phyloP scores from a whole-genome alignment of 2,113 vertebrate species.

The Sapajus apella region DNA sequence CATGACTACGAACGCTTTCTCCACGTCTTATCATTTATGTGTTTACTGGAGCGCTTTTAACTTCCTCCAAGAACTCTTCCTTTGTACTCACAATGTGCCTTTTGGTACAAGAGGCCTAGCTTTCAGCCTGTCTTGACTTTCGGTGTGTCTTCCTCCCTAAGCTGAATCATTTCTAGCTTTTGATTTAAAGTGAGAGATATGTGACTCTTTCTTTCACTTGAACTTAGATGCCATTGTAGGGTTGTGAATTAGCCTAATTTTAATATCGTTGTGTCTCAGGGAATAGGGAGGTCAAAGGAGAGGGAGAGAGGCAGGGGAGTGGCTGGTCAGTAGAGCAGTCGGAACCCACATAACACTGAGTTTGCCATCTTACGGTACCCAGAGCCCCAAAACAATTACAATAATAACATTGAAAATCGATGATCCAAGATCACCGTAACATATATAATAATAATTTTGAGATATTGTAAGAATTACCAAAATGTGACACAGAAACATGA shows the following conservation, averaged over 20 bases:
- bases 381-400: not conserved
- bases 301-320: not conserved
- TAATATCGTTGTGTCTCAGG: not conserved
- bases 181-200: not conserved
- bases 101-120: not conserved
- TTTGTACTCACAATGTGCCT: not conserved
- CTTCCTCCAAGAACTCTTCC: not conserved
- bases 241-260: not conserved
- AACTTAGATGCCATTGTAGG: not conserved
- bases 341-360: not conserved
- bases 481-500: not conserved
- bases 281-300: not conserved
- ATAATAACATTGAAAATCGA: not conserved
- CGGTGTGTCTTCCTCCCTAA: not conserved
- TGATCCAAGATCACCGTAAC: not conserved
- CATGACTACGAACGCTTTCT: not conserved
- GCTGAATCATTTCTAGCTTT: not conserved
- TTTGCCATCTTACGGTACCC: not conserved
- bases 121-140: not conserved
- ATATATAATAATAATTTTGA: not conserved
- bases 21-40: not conserved
- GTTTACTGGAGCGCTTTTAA: not conserved
- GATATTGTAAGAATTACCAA: not conserved
- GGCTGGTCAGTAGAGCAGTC: not conserved
- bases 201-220: not conserved